Evolutionary conservation across 2,113 vertebrate genomes (phyloP).

Genomic region (Chaetodon trifascialis): DNA sequence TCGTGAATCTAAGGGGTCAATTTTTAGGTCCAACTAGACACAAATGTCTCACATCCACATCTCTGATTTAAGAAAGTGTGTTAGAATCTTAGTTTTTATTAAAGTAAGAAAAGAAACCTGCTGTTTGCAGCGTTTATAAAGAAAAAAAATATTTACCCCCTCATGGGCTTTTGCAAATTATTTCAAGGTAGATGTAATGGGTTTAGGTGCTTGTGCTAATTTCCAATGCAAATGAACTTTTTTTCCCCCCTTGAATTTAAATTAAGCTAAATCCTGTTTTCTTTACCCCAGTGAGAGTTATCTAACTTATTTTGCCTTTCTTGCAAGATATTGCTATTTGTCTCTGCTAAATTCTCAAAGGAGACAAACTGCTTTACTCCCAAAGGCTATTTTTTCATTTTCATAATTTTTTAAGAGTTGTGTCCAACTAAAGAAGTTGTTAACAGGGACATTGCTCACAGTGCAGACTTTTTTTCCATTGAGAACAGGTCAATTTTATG

Average conservation of each 20-base stretch:
- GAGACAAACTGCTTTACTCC: constrained; percentile 45
- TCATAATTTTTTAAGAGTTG: constrained; percentile 12
- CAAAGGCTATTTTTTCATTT: constrained; percentile 12
- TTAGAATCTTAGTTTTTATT: not conserved
- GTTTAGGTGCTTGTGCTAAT: constrained; percentile 36
- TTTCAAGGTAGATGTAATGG: constrained; percentile 37
- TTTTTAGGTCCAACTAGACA: not conserved
- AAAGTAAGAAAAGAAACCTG: constrained; percentile 17
- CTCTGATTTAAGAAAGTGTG: not conserved
- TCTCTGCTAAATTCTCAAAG: constrained; percentile 42
- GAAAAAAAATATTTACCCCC: constrained; percentile 22
- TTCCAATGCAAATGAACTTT: constrained; percentile 58
- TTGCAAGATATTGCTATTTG: constrained; percentile 47
- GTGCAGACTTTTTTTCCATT: not conserved
- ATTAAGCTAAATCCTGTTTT: constrained; percentile 55
- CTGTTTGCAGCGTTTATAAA: not conserved
- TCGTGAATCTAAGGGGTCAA: not conserved
- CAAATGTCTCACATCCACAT: not conserved
- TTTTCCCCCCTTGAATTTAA: constrained; percentile 45
- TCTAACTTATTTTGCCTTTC: constrained; percentile 34
- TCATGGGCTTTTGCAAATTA: constrained; percentile 33
- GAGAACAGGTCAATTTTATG: not conserved
- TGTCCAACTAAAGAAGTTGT: constrained; percentile 19
- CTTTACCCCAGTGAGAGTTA: constrained; percentile 47
- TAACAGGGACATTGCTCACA: not conserved